A percentile compares a stretch with the other conserved stretches of the same genome.
Evolutionary conservation across 2,888 invertebrate genomes (phyloP).

Genomic region (Pteria penguin): DNA sequence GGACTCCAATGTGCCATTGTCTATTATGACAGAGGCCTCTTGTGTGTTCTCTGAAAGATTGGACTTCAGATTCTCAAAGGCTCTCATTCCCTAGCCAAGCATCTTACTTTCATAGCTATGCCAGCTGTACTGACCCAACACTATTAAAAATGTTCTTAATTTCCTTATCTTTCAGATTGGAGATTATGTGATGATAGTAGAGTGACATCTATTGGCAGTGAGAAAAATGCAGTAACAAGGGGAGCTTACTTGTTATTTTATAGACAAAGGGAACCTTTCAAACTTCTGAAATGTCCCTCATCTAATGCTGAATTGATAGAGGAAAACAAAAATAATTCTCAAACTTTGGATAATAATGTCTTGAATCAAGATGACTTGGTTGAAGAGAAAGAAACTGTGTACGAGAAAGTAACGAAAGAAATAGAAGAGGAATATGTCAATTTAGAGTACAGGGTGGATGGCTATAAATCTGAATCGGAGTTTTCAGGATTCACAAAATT

Average conservation of each 20-base stretch:
- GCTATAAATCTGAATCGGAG: neutral
- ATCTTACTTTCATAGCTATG: too few species aligned
- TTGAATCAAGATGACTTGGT: slow-evolving; percentile 26
- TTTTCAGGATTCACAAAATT: neutral
- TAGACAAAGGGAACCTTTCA: slow-evolving; percentile 66
- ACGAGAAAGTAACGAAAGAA: slow-evolving; percentile 18
- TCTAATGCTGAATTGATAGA: slow-evolving; percentile 2
- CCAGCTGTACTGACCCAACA: too few species aligned
- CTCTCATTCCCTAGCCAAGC: too few species aligned
- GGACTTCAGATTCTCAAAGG: too few species aligned
- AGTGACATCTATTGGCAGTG: slow-evolving; percentile 64
- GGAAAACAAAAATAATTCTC: slow-evolving; percentile 12
- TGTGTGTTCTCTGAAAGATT: too few species aligned
- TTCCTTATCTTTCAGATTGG: slow-evolving; percentile 67
- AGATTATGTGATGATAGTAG: slow-evolving; percentile 75
- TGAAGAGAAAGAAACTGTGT: neutral
- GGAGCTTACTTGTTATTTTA: slow-evolving; percentile 82
- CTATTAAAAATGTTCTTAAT: too few species aligned
- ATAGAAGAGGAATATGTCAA: slow-evolving; percentile 9
- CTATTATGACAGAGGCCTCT: too few species aligned
- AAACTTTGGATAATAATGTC: slow-evolving; percentile 28
- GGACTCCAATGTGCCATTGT: too few species aligned
- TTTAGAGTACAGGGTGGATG: neutral
- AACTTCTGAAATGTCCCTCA: slow-evolving; percentile 34
- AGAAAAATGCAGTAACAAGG: slow-evolving; percentile 75